These are phyloP conservation scores for Pseudomyrmex sp. DNA, from an alignment of 1,140 invertebrate species.

Conservation along the genomic window DNA sequence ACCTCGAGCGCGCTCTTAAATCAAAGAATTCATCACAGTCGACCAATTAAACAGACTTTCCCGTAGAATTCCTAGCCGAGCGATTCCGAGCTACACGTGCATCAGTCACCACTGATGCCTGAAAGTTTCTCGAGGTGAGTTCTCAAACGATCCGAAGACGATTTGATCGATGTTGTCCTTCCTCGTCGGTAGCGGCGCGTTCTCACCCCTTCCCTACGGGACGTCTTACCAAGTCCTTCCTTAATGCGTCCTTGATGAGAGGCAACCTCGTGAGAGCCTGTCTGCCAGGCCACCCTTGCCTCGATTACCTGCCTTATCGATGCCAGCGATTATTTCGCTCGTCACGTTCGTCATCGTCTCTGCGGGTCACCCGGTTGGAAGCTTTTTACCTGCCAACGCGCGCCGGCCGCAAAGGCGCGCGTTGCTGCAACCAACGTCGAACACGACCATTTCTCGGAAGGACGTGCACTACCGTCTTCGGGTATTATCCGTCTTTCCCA, in stretches of 20 bases:
- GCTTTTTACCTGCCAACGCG: constrained; percentile 65
- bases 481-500: constrained; percentile 16
- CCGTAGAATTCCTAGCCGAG: constrained; percentile 20
- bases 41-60: constrained; percentile 43
- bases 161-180: constrained; percentile 70
- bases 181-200: constrained; percentile 66
- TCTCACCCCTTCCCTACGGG: constrained; percentile 73
- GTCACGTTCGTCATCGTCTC: constrained; percentile 74
- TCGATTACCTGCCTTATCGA: constrained; percentile 71
- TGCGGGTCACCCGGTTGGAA: constrained; percentile 70
- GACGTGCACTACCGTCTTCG: constrained; percentile 34
- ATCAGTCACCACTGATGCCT: constrained; percentile 40
- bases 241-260: constrained; percentile 74
- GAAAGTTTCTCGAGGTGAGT: constrained; percentile 49
- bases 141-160: constrained; percentile 55
- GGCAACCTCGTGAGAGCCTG: constrained; percentile 59
- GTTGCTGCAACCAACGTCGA: constrained; percentile 48
- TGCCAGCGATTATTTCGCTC: constrained; percentile 73
- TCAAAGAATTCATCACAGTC: constrained; percentile 46
- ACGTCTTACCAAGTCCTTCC: constrained; percentile 66
- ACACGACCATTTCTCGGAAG: constrained; percentile 50
- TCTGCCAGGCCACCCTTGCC: constrained; percentile 5
- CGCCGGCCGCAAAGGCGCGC: constrained; percentile 46
- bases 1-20: constrained; percentile 28
- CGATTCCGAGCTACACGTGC: not conserved